Percentiles rank a stretch among this genome's conserved stretches.
Evolutionary conservation across 2,888 invertebrate species (phyloP).

Genomic region (Oxyscelio sp.): DNA sequence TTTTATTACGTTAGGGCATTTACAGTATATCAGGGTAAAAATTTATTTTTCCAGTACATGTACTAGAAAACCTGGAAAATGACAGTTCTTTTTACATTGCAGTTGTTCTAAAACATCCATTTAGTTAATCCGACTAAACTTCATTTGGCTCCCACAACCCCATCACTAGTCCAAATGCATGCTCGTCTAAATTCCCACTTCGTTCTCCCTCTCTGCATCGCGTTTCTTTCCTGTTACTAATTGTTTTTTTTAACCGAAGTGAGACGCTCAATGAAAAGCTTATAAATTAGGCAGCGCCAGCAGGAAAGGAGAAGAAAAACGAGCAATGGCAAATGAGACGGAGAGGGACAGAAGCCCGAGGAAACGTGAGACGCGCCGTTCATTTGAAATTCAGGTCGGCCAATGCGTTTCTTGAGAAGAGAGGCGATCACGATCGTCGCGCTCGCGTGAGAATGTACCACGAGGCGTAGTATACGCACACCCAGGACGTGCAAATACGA

Average conservation of each 20-base stretch:
- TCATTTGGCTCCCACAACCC: too few species aligned
- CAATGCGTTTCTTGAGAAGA: constrained; percentile 60
- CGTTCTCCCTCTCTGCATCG: too few species aligned
- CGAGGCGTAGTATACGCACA: constrained; percentile 39
- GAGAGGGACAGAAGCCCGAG: constrained; percentile 3
- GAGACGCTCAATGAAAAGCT: constrained; percentile 39
- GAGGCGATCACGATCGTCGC: constrained; percentile 60
- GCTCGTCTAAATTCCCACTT: too few species aligned
- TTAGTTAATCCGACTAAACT: too few species aligned
- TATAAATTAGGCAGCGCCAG: constrained; percentile 38
- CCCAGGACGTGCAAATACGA: constrained; percentile 54
- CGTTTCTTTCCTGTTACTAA: constrained; percentile 1
- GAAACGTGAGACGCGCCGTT: constrained; percentile 46
- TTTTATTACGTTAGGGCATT: too few species aligned
- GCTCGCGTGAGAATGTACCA: constrained; percentile 69
- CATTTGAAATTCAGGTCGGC: constrained; percentile 67
- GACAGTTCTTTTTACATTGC: too few species aligned
- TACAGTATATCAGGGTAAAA: too few species aligned
- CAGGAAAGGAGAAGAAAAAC: constrained; percentile 1
- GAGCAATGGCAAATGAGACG: too few species aligned
- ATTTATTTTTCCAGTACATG: too few species aligned
- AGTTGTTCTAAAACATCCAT: too few species aligned
- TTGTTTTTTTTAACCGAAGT: background rate
- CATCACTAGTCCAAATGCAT: too few species aligned
- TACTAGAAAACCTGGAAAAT: too few species aligned